A percentile compares a stretch with the other conserved stretches of the same genome.
These are phyloP conservation scores for Cryptoblepharus egeriae DNA, from an alignment of 2,797 vertebrate species.

Conservation along the genomic window DNA sequence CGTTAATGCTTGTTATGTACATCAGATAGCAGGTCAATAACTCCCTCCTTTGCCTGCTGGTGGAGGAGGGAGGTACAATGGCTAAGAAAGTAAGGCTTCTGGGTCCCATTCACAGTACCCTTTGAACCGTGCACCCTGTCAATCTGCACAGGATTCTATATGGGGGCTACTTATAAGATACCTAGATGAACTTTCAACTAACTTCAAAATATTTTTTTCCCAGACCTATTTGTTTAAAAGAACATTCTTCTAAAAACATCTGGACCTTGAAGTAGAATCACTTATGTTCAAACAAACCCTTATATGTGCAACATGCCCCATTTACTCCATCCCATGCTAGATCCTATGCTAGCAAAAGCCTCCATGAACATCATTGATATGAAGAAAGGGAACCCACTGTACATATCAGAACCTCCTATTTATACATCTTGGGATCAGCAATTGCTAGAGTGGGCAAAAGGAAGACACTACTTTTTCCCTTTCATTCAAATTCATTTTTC, in stretches of 20 bases:
- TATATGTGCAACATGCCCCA: neutral
- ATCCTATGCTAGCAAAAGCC: neutral
- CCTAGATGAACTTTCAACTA: no score
- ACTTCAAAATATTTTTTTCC: neutral
- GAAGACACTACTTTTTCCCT: neutral
- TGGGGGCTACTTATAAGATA: neutral
- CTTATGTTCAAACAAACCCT: neutral
- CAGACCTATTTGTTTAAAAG: neutral
- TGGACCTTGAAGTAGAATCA: neutral
- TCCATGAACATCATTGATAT: neutral
- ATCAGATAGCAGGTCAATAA: neutral
- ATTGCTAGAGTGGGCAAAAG: neutral
- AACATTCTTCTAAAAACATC: neutral
- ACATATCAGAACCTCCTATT: neutral
- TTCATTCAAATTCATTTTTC: neutral
- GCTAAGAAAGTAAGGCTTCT: neutral
- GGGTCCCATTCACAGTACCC: neutral
- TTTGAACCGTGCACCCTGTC: neutral
- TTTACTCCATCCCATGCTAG: neutral
- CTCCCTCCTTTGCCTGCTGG: neutral
- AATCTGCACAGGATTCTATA: no score
- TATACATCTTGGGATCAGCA: neutral
- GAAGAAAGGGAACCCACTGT: neutral
- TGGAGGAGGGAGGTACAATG: no score
- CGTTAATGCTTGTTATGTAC: no score